Percentiles rank a stretch among this genome's conserved stretches.
phyloP scores from a whole-genome alignment of 2,113 vertebrate species.

The Mus pahari region DNA sequence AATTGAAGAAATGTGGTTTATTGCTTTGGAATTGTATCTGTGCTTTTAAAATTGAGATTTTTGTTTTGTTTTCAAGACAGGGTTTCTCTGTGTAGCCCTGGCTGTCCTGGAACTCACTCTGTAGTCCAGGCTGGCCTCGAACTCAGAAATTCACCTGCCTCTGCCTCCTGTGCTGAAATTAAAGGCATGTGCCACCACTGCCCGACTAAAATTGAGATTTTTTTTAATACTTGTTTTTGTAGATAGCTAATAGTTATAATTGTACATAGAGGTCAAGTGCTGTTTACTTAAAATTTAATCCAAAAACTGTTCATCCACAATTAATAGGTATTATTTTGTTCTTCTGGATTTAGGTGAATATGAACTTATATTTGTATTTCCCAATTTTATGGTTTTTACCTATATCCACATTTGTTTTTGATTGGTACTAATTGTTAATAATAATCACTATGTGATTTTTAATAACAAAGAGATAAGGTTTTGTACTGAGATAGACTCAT shows the following conservation, averaged over 20 bases:
- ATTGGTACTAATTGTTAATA: constrained; percentile 3
- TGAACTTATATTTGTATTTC: not conserved
- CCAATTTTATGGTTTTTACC: not conserved
- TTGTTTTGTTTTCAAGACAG: no score
- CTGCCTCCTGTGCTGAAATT: no score
- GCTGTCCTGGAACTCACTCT: no score
- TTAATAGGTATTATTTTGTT: not conserved
- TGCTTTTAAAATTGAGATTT: constrained; percentile 18
- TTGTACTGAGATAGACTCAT: constrained; percentile 27
- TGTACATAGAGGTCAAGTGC: not conserved
- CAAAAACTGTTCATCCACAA: constrained; percentile 1
- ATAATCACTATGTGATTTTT: not conserved
- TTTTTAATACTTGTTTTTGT: not conserved
- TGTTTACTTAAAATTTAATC: constrained; percentile 30
- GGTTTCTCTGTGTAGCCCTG: no score
- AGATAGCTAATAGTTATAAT: constrained; percentile 13
- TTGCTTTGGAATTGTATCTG: constrained; percentile 14
- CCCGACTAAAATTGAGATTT: constrained; percentile 28
- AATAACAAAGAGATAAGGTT: constrained; percentile 13
- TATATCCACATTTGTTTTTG: not conserved
- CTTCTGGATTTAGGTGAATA: constrained; percentile 25
- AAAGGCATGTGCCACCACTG: no score
- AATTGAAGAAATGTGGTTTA: constrained; percentile 42
- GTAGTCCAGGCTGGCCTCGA: no score
- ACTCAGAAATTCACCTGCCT: no score